Base-by-base conservation (phyloP, 2,888 invertebrate genomes). In the Nemoura dubitans region DNA sequence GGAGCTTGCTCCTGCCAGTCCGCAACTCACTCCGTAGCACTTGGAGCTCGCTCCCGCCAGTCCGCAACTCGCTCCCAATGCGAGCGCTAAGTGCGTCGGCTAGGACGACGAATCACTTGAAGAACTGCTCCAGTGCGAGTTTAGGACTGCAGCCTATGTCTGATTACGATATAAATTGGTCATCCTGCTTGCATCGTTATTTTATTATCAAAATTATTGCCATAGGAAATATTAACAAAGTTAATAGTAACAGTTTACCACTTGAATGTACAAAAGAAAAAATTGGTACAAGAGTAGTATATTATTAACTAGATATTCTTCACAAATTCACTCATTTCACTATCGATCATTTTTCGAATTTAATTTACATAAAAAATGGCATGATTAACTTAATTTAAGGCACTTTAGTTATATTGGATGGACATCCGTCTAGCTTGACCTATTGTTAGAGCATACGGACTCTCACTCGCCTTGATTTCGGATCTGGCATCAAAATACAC, bases 401-500 rank as follows among this genome's bases (percentile, higher is more conserved):
- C 59, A 59, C 59, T 10, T 59, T 59, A 59, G 78, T 78, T n/a
- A 28, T 28, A 26, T 25, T 78, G 78, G 27, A 27, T 26, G 26
- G 78, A 78, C 21, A 2, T 14, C 5, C 27, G 78, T 27, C 78
- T 26, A 10, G 81, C 28, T 78, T 26, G 5, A 26, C 78, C 27
- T 28, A 81, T 81, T 30, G 81, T 3, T 28, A 81, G 14, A n/a
- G 28, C 30, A 30, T 81, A 81, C 6, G 81, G 81, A 30, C 81
- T 81, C 14, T 30, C 81, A 78, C 6, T 26, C 30, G 27, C 16
- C 29, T 16, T 81, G 78, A 2, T 27, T n/a, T 81, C 81, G 28
- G 81, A 30, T 26, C 78, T 78, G n/a, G 81, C 81, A 30, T 81
- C 81, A 30, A 30, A 81, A n/a, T 29, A 81, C 16, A 81, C 30